phyloP scores from a whole-genome alignment of 1,140 invertebrate genomes.

The Drosophila yakuba region DNA sequence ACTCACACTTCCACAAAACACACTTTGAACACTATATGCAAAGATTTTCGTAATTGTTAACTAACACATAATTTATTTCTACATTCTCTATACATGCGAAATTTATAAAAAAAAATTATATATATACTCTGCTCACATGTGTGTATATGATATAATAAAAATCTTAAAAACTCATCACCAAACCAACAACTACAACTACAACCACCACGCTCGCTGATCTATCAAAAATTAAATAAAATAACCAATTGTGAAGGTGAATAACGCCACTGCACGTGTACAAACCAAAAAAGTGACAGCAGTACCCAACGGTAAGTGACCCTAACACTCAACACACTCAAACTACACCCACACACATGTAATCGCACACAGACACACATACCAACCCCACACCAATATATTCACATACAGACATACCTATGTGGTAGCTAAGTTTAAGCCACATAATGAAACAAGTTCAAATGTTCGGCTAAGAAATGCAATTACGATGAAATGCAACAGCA shows the following conservation, averaged over 20 bases:
- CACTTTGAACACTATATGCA: slow-evolving; percentile 39
- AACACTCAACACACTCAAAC: slow-evolving; percentile 48
- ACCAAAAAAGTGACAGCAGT: slow-evolving; percentile 97
- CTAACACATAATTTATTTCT: slow-evolving; percentile 79
- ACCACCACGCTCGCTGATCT: slow-evolving; percentile 70
- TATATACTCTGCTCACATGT: slow-evolving; percentile 37
- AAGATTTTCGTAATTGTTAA: slow-evolving; percentile 71
- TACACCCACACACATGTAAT: slow-evolving; percentile 19
- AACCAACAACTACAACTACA: slow-evolving; percentile 64
- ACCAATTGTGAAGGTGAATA: slow-evolving; percentile 93
- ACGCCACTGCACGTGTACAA: slow-evolving; percentile 98
- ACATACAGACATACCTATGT: slow-evolving; percentile 13
- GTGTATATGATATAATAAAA: slow-evolving; percentile 57
- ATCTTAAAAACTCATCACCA: slow-evolving; percentile 60
- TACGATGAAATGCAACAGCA: slow-evolving; percentile 62
- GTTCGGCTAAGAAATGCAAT: slow-evolving; percentile 81
- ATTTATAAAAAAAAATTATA: slow-evolving; percentile 36
- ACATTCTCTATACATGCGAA: slow-evolving; percentile 73
- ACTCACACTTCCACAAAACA: slow-evolving; percentile 8
- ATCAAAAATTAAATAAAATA: slow-evolving; percentile 49
- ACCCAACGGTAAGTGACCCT: slow-evolving; percentile 93
- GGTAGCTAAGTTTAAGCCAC: slow-evolving; percentile 60
- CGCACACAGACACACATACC: slow-evolving; percentile 6
- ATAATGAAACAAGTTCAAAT: slow-evolving; percentile 78
- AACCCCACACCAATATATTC: slow-evolving; percentile 14